Evolutionary conservation across 1,140 invertebrate species (phyloP).

Genomic region (Cydia amplana): DNA sequence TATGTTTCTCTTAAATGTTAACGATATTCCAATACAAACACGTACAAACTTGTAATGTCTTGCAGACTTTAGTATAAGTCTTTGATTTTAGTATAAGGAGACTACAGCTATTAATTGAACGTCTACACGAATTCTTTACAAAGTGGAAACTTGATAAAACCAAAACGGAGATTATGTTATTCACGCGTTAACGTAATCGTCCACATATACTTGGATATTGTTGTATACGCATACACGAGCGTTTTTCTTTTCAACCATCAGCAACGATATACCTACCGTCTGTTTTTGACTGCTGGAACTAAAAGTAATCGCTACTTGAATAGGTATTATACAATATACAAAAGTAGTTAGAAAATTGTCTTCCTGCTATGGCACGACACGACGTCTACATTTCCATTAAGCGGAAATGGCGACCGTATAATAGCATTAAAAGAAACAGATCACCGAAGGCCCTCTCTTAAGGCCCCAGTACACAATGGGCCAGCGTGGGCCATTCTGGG

Average conservation of each 20-base stretch:
- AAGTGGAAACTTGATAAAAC: background rate
- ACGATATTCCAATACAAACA: constrained; percentile 25
- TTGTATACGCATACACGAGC: no score
- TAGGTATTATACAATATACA: no score
- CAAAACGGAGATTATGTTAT: background rate
- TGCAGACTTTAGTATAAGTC: constrained; percentile 10
- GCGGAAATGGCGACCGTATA: background rate
- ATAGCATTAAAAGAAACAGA: background rate
- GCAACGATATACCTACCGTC: no score
- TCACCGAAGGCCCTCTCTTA: background rate
- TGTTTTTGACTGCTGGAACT: no score
- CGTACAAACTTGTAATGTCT: constrained; percentile 14
- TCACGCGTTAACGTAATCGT: background rate
- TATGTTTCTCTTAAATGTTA: background rate
- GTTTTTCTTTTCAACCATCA: no score
- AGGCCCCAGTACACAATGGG: no score
- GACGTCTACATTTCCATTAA: background rate
- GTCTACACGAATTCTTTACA: background rate
- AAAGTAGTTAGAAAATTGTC: no score
- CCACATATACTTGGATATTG: background rate
- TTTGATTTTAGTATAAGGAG: constrained; percentile 3
- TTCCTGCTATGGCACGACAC: no score
- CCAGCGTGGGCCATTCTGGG: no score
- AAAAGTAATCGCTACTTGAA: no score
- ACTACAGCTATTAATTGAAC: background rate